Evolutionary conservation across 2,888 invertebrate species (phyloP), one percentile per base, ranked within the genome.

Genomic region (Brachyopa scutellaris): DNA sequence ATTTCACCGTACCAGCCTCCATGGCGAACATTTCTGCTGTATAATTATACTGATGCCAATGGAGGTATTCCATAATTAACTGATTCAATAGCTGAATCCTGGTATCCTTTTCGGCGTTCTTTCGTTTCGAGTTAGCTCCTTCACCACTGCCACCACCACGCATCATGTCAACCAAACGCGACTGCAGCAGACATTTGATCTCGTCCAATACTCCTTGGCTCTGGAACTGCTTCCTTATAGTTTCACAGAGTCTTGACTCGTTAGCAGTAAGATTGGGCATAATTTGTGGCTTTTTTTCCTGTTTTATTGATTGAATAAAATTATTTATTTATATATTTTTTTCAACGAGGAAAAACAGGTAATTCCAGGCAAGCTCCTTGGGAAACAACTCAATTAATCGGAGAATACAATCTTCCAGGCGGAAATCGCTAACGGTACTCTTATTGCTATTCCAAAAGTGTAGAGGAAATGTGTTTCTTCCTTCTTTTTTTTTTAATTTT

Each of bases 61-160:
- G 80, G 0, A 90, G 86, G 66, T 89, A 90, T 66, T 90, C 90
- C 73, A 89, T 85, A 5, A 90, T 87, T 11, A 90, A 73, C 93
- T 88, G 86, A 74, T 87, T 84, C 51, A 87, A 62, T 11, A 86
- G 15, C 6, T 78, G 57, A 15, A 86, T 86, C 1, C 87, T 85
- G 8, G 86, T 38, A 66, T 86, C 85, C 9, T 55, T 9, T 26
- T 33, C 7, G 8, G 15, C 40, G 3, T 26, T 7, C 1, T 40
- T 15, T 6, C 8, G 38, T 0, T 42, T 51, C 0, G 15, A 8
- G 11, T n/a, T 2, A 21, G 0, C 23, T 1, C 15, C 23, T 40
- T 49, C 29, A 1, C 23, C 67, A 15, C n/a, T n/a, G n/a, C 4
- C 26, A 26, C 47, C 19, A 0, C 83, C 86, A 21, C 84, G 85